phyloP scores from a whole-genome alignment of 2,797 vertebrate species.

The Xenops minutus region DNA sequence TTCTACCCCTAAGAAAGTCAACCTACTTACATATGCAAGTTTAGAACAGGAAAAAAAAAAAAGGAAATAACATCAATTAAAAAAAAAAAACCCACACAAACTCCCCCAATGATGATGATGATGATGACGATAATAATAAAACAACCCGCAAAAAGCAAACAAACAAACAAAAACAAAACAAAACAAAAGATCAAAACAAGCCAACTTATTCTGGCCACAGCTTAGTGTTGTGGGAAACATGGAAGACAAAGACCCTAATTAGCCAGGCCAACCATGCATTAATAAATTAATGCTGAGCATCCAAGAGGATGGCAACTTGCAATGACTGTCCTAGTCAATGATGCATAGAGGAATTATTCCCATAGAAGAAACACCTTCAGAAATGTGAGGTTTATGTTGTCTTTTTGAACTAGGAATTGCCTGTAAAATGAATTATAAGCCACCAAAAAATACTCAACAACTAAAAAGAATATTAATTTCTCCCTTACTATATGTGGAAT shows the following conservation, averaged over 20 bases:
- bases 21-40: background rate
- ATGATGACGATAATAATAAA: too few species aligned
- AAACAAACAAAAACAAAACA: background rate
- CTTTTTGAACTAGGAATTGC: conserved; percentile 34
- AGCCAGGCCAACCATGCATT: conserved; percentile 52
- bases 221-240: conserved; percentile 41
- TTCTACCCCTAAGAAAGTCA: background rate
- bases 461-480: conserved; percentile 5
- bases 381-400: background rate
- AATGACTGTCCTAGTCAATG: conserved; percentile 9
- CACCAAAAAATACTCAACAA: background rate
- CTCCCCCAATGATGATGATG: too few species aligned
- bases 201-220: conserved; percentile 43
- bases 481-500: background rate
- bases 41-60: background rate
- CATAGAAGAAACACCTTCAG: background rate
- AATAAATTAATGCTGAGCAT: conserved; percentile 66
- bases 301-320: conserved; percentile 36
- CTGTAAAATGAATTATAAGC: conserved; percentile 33
- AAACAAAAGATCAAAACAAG: background rate
- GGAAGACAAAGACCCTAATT: conserved; percentile 62
- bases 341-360: conserved; percentile 43
- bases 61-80: background rate
- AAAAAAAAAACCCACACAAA: background rate
- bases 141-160: too few species aligned